Base-by-base conservation (phyloP, 2,113 vertebrate genomes). In the human region DNA sequence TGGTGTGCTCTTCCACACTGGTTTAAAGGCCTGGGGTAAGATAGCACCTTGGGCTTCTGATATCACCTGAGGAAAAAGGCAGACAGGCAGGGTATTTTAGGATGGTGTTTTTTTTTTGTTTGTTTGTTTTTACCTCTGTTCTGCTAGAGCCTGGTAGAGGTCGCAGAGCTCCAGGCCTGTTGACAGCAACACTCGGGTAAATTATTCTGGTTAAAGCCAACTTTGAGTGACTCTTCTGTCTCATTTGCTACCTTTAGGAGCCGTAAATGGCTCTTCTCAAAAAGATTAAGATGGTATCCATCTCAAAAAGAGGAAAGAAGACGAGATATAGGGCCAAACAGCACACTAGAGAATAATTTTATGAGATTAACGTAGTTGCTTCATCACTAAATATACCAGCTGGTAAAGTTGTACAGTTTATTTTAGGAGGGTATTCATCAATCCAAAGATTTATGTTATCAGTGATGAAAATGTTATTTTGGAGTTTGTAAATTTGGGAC, bases 301-400 rank as follows among this genome's bases (percentile, higher is more conserved):
- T 96, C 93, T 96, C 80, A 55, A 59, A 78, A 88, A 82, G 64
- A 90, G 86, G 86, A 87, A 93, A 59, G 86, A 90, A 93, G 90
- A 93, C 43, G 92, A 93, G 92, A 78, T 38, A 45, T 48, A 82
- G 72, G 61, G 76, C 10, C 52, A 35, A 94, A 97, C 3, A 87
- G 96, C 68, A 90, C 98, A 84, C 88, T 0, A 14, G 98, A 92
- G 97, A 85, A 95, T 93, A 52, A 96, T 97, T 96, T 89, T 82
- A 73, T 90, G 72, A 97, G 87, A 98, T 97, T 96, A 96, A 85
- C 98, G 92, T 40, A 27, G 80, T 93, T 97, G 93, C 97, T 96
- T 94, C 93, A 93, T 97, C 72, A 76, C 86, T 66, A 78, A 97
- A 72, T 50, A 87, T 64, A 61, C 75, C 90, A 61, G 80, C 81